Evolutionary conservation across 2,113 vertebrate genomes (phyloP), one percentile per base, ranked within the genome.

Genomic region (Petrocephalus zakoni): DNA sequence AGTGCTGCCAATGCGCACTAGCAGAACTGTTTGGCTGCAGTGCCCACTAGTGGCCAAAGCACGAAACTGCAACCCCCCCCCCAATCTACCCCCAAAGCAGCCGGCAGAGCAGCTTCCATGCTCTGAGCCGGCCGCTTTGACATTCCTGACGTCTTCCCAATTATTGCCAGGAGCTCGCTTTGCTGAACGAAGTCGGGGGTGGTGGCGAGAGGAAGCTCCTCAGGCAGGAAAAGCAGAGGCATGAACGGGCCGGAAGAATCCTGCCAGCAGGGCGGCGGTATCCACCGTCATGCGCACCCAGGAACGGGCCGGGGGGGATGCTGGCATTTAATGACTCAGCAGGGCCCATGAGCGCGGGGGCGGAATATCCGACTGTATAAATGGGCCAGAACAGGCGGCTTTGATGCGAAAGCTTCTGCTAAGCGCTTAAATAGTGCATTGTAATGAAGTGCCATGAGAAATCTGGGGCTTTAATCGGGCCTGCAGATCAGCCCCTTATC

Each of bases 41-140:
- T 94, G 95, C 94, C 93, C 95, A 95, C 95, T 95, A 87, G 93
- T 95, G 95, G 94, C 46, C 0, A 46, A 58, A 46, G 8, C 0
- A 5, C 72, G 82, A 47, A 61, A 4, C 37, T 34, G 17, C 61
- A 68, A 68, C n/a, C 61, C 3, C 22, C 58, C 51, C 2, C 5
- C 4, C 42, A 42, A 42, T 42, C 42, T 42, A 42, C 22, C 8
- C 51, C 42, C 42, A 49, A 49, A 51, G 9, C 13, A 25, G 47
- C 52, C 25, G 22, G 5, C n/a, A 52, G 29, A 61, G 85, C 55
- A n/a, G 47, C 17, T 58, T 52, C 8, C 17, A 37, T 91, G 92
- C 92, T 87, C 84, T 34, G 53, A 89, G 75, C 55, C 22, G 84
- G 49, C 78, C n/a, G 49, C 88, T 61, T 13, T 58, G 86, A 53